phyloP scores from a whole-genome alignment of 2,888 invertebrate genomes.

The Agelastica alni region DNA sequence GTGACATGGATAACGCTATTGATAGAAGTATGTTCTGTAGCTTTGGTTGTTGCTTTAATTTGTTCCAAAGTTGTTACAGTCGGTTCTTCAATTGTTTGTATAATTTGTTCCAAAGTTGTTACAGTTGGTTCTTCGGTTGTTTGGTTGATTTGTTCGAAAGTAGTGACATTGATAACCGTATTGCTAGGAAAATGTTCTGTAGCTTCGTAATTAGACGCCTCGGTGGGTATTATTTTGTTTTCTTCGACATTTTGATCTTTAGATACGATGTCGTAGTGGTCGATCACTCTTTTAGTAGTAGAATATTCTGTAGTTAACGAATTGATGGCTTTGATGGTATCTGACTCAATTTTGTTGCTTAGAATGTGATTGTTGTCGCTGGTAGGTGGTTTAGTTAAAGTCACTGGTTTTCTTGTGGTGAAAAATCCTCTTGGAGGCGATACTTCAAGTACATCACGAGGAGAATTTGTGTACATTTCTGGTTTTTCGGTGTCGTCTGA shows the following conservation, averaged over 20 bases:
- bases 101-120: not conserved
- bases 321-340: conserved; percentile 39
- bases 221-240: conserved; percentile 46
- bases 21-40: no score
- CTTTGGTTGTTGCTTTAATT: not conserved
- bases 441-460: conserved; percentile 24
- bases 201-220: conserved; percentile 37
- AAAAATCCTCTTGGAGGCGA: conserved; percentile 28
- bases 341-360: conserved; percentile 52
- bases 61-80: conserved; percentile 1
- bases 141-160: not conserved
- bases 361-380: conserved; percentile 43
- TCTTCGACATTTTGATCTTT: conserved; percentile 43
- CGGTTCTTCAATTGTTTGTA: not conserved
- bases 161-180: no score
- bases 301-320: conserved; percentile 26
- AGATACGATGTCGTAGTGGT: conserved; percentile 20
- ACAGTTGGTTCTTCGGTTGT: not conserved
- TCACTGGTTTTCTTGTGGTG: conserved; percentile 38
- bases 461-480: conserved; percentile 1
- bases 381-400: conserved; percentile 38
- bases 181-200: no score
- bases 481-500: conserved; percentile 39
- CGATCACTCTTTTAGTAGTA: conserved; percentile 26
- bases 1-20: no score